Evolutionary conservation across 2,797 vertebrate genomes (phyloP), one percentile per base, ranked within the genome.

Genomic region (Novumbra hubbsi): DNA sequence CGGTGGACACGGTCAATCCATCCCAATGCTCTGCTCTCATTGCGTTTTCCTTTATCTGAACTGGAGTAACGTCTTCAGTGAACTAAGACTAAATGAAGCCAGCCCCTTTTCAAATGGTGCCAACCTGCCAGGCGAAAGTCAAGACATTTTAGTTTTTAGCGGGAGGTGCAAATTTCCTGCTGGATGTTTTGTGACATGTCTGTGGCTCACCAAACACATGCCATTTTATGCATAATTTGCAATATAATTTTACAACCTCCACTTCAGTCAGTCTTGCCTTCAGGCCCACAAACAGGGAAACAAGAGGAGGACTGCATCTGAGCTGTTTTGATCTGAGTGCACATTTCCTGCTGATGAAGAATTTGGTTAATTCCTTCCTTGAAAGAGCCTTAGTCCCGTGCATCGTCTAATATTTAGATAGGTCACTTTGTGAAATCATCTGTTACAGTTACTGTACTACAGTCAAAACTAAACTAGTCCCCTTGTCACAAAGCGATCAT

Each of bases 221-320:
- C 81, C 74, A 78, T 89, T 84, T 86, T 82, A 87, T 87, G 85
- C 81, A 87, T 87, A 87, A 88, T 91, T 86, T 85, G 83, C 75
- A 78, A 76, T 76, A 85, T 88, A 89, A 89, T 91, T 87, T 89
- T 85, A 87, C 87, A 88, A 80, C 85, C 78, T 80, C 81, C 75
- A 80, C 81, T 83, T 82, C 72, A 73, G 80, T 70, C 68, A 80
- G 60, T 83, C 81, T 79, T 78, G 80, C 83, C 83, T 76, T 71
- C 75, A 75, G 82, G 75, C 72, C 78, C 72, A 72, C 79, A 83
- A 83, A 84, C 85, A 81, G 88, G 80, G 84, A 82, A 91, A 87
- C 82, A 84, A 85, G 80, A n/a, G 74, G 76, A 79, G 77, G 73
- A 72, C 27, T 84, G 80, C 72, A 81, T 75, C 75, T 66, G 75